A percentile compares a stretch with the other conserved stretches of the same genome.
Evolutionary conservation across 92 coral and sea anemone species (phyloP).

Genomic region (Palythoa caribaeorum): DNA sequence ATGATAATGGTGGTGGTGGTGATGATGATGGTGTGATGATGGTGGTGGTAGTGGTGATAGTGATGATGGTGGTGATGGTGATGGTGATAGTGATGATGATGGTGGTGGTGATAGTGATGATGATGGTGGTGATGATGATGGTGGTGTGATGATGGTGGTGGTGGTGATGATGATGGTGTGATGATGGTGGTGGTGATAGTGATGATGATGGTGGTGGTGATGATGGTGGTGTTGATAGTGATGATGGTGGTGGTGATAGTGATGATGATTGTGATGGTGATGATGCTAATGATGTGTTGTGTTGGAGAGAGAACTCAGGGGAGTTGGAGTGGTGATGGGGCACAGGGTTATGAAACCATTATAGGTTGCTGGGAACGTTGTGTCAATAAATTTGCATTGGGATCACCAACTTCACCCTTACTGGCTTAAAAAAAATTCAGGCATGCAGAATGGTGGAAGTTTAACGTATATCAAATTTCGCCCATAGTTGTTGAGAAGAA

Average conservation of each 20-base stretch:
- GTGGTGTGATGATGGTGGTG: not conserved
- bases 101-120: not conserved
- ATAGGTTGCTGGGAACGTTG: not conserved
- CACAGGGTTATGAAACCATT: too few species aligned
- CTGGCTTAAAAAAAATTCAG: not conserved
- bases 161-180: too few species aligned
- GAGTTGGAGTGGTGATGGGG: too few species aligned
- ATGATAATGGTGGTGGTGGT: not conserved
- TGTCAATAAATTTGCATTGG: not conserved
- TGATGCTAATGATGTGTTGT: too few species aligned
- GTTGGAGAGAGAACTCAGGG: too few species aligned
- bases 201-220: too few species aligned
- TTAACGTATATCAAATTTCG: not conserved
- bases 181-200: too few species aligned
- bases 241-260: too few species aligned
- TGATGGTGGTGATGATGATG: not conserved
- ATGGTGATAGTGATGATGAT: not conserved
- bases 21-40: not conserved
- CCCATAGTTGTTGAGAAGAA: constrained; percentile 33
- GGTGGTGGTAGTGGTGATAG: not conserved
- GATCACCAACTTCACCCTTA: not conserved
- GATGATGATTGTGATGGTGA: too few species aligned
- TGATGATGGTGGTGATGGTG: not conserved
- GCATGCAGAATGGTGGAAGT: not conserved
- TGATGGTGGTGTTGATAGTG: too few species aligned